A percentile compares a stretch with the other conserved stretches of the same genome.
phyloP scores from a whole-genome alignment of 2,113 vertebrate genomes.

The Melanerpes formicivorus region DNA sequence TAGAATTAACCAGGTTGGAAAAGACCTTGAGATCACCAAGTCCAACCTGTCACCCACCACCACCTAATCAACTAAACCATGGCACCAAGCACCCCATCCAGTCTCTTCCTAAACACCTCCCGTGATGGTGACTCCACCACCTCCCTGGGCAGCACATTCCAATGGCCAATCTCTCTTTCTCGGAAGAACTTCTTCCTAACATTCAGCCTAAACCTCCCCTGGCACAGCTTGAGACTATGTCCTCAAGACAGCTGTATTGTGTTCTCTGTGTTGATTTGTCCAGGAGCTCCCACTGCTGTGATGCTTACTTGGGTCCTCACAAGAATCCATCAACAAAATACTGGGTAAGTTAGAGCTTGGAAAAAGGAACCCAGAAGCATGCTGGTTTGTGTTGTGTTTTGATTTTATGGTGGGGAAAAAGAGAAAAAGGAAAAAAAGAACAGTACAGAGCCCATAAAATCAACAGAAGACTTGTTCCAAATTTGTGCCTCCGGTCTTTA shows the following conservation, averaged over 20 bases:
- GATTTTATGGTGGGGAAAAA: not conserved
- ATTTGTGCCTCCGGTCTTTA: not conserved
- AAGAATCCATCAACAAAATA: slow-evolving; percentile 71
- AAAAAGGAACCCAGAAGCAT: not conserved
- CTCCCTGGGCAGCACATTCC: too few species aligned
- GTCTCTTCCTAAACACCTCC: too few species aligned
- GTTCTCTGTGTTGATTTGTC: not conserved
- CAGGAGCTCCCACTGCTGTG: slow-evolving; percentile 69
- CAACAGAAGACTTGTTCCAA: rapidly evolving
- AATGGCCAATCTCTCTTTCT: too few species aligned
- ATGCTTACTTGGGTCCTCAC: slow-evolving; percentile 70
- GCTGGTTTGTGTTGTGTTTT: not conserved
- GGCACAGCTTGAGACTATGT: too few species aligned
- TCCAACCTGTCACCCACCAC: too few species aligned
- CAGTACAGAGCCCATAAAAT: rapidly evolving
- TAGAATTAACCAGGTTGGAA: too few species aligned
- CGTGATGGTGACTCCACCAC: too few species aligned
- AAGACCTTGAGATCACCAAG: too few species aligned
- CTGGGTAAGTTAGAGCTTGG: slow-evolving; percentile 59
- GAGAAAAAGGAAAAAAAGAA: not conserved
- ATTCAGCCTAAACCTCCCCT: too few species aligned
- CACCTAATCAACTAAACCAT: too few species aligned
- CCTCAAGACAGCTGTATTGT: not conserved
- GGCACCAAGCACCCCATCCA: too few species aligned
- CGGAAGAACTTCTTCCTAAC: too few species aligned